Evolutionary conservation across 2,888 invertebrate species (phyloP).

Genomic region (Synanthedon andrenaeformis): DNA sequence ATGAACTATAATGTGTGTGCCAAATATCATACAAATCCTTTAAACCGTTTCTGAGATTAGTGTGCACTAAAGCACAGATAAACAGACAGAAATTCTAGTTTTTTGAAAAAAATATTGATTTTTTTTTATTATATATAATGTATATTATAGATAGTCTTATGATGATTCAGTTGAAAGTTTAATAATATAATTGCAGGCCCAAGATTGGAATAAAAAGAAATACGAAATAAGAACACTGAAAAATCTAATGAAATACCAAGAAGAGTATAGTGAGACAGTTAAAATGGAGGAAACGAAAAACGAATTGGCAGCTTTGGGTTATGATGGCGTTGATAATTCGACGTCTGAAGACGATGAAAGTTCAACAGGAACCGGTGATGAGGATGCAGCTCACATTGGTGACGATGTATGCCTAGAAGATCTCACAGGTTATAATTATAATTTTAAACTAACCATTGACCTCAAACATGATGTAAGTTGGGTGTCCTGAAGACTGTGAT

Average conservation of each 20-base stretch:
- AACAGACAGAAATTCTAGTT: too few species aligned
- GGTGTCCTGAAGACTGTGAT: neutral
- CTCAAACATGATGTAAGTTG: neutral
- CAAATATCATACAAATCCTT: too few species aligned
- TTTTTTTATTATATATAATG: too few species aligned
- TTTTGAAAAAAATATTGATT: too few species aligned
- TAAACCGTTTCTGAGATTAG: too few species aligned
- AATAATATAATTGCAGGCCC: conserved; percentile 41
- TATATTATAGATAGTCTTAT: too few species aligned
- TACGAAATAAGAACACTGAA: conserved; percentile 73
- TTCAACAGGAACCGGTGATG: conserved; percentile 58
- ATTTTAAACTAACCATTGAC: too few species aligned
- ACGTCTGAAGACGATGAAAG: conserved; percentile 64
- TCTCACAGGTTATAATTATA: conserved; percentile 65
- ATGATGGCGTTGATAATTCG: conserved; percentile 48
- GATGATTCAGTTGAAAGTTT: too few species aligned
- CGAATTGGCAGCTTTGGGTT: conserved; percentile 57
- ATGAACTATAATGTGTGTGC: too few species aligned
- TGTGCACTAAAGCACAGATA: too few species aligned
- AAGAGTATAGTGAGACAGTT: conserved; percentile 61
- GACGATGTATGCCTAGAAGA: conserved; percentile 80
- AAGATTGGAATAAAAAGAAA: conserved; percentile 52
- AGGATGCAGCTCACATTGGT: conserved; percentile 74
- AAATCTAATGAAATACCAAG: conserved; percentile 66
- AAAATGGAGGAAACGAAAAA: conserved; percentile 65